Evolutionary conservation across 2,888 invertebrate genomes (phyloP).

Genomic region (Oxytorus armatus): DNA sequence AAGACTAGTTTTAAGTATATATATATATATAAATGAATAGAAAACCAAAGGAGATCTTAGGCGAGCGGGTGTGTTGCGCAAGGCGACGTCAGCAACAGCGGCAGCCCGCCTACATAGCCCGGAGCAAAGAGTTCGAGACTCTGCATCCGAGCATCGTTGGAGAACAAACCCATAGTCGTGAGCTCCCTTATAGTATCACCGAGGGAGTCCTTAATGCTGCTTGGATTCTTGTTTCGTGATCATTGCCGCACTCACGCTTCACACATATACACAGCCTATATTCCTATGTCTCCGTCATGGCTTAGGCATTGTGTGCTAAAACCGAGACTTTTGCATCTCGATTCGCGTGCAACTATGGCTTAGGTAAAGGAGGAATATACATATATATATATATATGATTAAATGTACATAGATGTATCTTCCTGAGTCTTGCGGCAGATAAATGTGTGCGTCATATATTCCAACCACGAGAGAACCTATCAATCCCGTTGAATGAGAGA

Average conservation of each 20-base stretch:
- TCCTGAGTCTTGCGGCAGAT: neutral
- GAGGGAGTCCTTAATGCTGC: conserved; percentile 54
- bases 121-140: conserved; percentile 75
- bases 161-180: conserved; percentile 52
- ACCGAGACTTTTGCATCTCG: conserved; percentile 43
- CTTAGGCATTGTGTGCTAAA: conserved; percentile 57
- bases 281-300: conserved; percentile 32
- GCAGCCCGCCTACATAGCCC: conserved; percentile 80
- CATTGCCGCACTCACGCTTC: conserved; percentile 34
- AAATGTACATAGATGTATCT: too few relatives aligned
- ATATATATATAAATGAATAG: neutral
- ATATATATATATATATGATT: conserved; percentile 2
- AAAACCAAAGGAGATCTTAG: conserved; percentile 38
- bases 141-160: conserved; percentile 56
- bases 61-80: conserved; percentile 74
- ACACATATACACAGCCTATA: neutral
- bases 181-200: conserved; percentile 61
- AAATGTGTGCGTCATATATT: neutral
- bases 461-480: conserved; percentile 45
- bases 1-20: conserved; percentile 2
- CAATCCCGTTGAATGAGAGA: conserved; percentile 57
- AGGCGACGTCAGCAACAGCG: conserved; percentile 66
- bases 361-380: conserved; percentile 9
- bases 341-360: conserved; percentile 45
- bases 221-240: conserved; percentile 66